These are phyloP conservation scores for Anagyrus pseudococci DNA, from an alignment of 2,888 invertebrate species.

Conservation along the genomic window DNA sequence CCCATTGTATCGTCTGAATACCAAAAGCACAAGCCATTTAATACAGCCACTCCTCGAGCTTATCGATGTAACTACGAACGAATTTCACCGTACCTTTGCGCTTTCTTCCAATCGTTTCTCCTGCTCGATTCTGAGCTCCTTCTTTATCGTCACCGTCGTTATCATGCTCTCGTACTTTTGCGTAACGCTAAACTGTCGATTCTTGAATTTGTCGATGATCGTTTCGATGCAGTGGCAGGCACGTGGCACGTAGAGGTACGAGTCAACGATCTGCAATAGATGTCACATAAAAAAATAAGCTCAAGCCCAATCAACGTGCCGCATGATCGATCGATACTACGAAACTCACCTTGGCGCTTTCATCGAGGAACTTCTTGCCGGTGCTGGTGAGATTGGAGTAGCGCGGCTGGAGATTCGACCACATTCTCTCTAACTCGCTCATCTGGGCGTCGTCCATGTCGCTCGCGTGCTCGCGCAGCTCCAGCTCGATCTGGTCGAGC, in stretches of 20 bases:
- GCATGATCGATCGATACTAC: background rate
- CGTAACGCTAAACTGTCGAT: conserved; percentile 70
- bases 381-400: conserved; percentile 72
- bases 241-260: conserved; percentile 73
- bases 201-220: conserved; percentile 72
- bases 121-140: conserved; percentile 60
- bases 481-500: conserved; percentile 71
- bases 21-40: too few relatives aligned
- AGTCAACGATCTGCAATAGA: conserved; percentile 73
- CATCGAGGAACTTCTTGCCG: conserved; percentile 73
- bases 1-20: conserved; percentile 70
- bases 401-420: conserved; percentile 70
- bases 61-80: too few relatives aligned
- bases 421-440: conserved; percentile 68
- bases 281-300: background rate
- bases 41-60: too few relatives aligned
- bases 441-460: conserved; percentile 64
- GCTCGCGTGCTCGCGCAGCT: conserved; percentile 65
- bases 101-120: conserved; percentile 64
- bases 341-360: conserved; percentile 62
- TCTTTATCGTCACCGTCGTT: conserved; percentile 65
- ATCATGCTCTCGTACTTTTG: conserved; percentile 77
- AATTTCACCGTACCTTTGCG: conserved; percentile 59
- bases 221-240: conserved; percentile 73
- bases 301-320: background rate